Percentiles rank a stretch among this genome's conserved stretches.
phyloP scores from a whole-genome alignment of 2,113 vertebrate species.

The Eupsittula cactorum region DNA sequence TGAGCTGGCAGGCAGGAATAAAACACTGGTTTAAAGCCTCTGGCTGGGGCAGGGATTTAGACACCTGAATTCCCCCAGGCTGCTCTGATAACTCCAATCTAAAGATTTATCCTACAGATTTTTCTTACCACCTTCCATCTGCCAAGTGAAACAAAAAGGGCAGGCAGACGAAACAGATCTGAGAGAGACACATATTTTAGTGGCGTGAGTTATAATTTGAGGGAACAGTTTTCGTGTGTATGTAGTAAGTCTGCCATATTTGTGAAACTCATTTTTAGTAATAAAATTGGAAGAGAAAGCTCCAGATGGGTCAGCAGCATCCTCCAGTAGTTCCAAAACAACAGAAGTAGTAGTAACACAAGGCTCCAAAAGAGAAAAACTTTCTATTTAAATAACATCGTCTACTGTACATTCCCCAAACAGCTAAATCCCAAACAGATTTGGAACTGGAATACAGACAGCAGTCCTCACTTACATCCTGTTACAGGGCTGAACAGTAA shows the following conservation, averaged over 20 bases:
- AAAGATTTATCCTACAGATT: slow-evolving; percentile 12
- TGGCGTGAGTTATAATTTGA: background rate
- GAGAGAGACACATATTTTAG: background rate
- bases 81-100: slow-evolving; percentile 17
- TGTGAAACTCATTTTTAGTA: background rate
- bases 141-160: slow-evolving; percentile 34
- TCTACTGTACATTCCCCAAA: background rate
- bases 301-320: background rate
- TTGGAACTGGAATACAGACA: background rate
- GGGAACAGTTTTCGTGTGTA: background rate
- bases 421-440: background rate
- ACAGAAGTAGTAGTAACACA: background rate
- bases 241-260: background rate
- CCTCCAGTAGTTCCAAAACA: background rate
- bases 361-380: background rate
- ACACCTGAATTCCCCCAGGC: slow-evolving; percentile 44
- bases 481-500: background rate
- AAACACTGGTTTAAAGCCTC: slow-evolving; percentile 18
- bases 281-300: background rate
- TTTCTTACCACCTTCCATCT: background rate
- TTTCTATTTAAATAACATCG: background rate
- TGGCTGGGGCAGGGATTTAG: slow-evolving; percentile 24
- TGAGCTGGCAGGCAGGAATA: slow-evolving; percentile 44
- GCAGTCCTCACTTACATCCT: slow-evolving; percentile 1
- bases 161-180: background rate